Evolutionary conservation across 1,140 invertebrate species (phyloP).

Genomic region (Meteorus sp.): DNA sequence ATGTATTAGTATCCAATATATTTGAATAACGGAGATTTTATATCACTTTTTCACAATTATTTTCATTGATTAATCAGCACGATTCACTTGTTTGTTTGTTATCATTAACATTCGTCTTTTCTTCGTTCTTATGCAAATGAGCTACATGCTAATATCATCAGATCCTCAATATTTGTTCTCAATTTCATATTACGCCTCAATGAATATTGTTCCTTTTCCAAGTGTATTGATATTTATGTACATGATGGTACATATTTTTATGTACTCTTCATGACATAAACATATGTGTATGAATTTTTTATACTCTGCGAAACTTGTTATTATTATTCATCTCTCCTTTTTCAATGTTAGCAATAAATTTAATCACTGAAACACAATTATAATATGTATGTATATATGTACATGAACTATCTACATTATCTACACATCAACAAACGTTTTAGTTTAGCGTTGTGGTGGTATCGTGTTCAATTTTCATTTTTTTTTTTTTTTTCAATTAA

Average conservation of each 20-base stretch:
- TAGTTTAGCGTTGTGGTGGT: conserved; percentile 12
- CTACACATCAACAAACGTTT: conserved; percentile 59
- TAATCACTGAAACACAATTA: conserved; percentile 45
- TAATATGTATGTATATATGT: conserved; percentile 50
- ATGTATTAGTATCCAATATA: not conserved
- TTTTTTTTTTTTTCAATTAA: conserved; percentile 7
- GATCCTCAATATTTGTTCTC: too few relatives aligned
- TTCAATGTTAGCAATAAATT: conserved; percentile 35
- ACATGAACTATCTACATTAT: conserved; percentile 60
- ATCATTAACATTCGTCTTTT: too few relatives aligned
- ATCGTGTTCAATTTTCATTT: conserved; percentile 10
- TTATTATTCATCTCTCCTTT: conserved; percentile 28
- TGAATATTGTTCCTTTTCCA: too few relatives aligned
- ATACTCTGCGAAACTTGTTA: conserved; percentile 14
- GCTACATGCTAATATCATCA: too few relatives aligned
- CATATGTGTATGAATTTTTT: conserved; percentile 25
- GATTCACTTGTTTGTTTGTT: too few relatives aligned
- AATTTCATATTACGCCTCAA: too few relatives aligned
- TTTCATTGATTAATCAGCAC: conserved; percentile 5
- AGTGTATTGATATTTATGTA: too few relatives aligned
- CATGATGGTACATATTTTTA: too few relatives aligned
- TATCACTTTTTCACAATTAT: conserved; percentile 1
- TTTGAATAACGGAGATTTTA: not conserved
- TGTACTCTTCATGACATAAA: too few relatives aligned
- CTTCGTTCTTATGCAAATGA: too few relatives aligned